Evolutionary conservation across 2,888 invertebrate species (phyloP).

Genomic region (Alloplasta piceator): DNA sequence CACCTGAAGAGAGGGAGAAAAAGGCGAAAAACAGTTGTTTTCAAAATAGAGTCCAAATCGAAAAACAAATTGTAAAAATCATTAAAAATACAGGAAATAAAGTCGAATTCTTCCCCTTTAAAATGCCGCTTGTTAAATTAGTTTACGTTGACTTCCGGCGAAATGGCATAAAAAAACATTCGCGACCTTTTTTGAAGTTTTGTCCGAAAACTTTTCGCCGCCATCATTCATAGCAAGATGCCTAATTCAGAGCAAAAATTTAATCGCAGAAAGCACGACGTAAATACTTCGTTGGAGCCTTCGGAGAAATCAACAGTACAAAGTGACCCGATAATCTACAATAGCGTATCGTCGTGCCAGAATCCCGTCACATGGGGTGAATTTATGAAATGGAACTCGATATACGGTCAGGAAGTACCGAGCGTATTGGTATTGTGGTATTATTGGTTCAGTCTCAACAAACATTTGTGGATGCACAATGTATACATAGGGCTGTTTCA

Average conservation of each 20-base stretch:
- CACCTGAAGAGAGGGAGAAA: too few relatives aligned
- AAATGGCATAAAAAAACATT: too few relatives aligned
- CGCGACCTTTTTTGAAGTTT: too few relatives aligned
- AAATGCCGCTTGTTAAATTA: too few relatives aligned
- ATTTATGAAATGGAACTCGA: slow-evolving; percentile 85
- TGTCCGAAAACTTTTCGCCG: too few relatives aligned
- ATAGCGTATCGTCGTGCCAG: slow-evolving; percentile 92
- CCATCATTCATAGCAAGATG: slow-evolving; percentile 18
- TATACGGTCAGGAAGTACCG: slow-evolving; percentile 85
- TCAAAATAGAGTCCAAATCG: too few relatives aligned
- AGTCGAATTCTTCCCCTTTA: too few relatives aligned
- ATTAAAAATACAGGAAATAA: too few relatives aligned
- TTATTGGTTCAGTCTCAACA: slow-evolving; percentile 86
- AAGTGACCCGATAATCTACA: slow-evolving; percentile 89
- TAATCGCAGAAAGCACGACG: slow-evolving; percentile 30
- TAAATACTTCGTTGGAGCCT: neutral
- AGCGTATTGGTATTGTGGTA: slow-evolving; percentile 87
- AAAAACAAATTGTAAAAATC: too few relatives aligned
- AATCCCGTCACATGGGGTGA: slow-evolving; percentile 92
- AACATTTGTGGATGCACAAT: slow-evolving; percentile 84
- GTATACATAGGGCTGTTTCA: slow-evolving; percentile 86
- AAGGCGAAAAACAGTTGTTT: too few relatives aligned
- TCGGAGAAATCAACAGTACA: slow-evolving; percentile 29
- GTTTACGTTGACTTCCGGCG: too few relatives aligned
- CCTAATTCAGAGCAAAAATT: too few relatives aligned